Evolutionary conservation across 2,888 invertebrate genomes (phyloP).

Genomic region (Dendrolimus houi): DNA sequence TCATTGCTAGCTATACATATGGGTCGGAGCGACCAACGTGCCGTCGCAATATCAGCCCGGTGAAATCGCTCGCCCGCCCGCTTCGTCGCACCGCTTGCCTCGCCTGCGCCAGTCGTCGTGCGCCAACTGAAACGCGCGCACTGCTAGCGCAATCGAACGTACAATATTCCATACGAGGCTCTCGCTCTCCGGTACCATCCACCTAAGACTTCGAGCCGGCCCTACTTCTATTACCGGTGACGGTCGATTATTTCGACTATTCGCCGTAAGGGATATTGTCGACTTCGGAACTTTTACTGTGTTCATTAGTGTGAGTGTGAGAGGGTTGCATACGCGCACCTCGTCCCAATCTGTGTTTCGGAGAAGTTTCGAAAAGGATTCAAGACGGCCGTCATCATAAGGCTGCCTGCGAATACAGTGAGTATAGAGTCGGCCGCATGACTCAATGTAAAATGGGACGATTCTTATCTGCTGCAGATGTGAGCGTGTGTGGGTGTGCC

Average conservation of each 20-base stretch:
- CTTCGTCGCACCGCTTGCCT: conserved; percentile 67
- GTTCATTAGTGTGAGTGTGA: conserved; percentile 33
- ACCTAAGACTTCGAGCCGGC: conserved; percentile 32
- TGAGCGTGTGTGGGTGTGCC: conserved; percentile 46
- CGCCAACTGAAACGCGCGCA: conserved; percentile 76
- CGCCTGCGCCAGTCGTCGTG: conserved; percentile 74
- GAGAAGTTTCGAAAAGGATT: conserved; percentile 53
- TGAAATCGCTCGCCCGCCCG: conserved; percentile 75
- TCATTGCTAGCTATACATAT: conserved; percentile 60
- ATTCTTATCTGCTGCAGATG: conserved; percentile 63
- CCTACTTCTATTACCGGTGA: conserved; percentile 35
- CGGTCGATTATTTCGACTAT: conserved; percentile 36
- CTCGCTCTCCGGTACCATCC: conserved; percentile 45
- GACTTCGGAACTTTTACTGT: conserved; percentile 22
- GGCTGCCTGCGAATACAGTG: conserved; percentile 73
- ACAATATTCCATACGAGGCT: conserved; percentile 52
- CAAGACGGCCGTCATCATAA: conserved; percentile 74
- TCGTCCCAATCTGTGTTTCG: conserved; percentile 50
- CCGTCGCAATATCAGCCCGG: conserved; percentile 74
- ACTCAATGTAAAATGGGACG: conserved; percentile 74
- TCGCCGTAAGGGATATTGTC: conserved; percentile 29
- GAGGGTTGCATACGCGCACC: conserved; percentile 55
- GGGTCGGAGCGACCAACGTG: conserved; percentile 61
- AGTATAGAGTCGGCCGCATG: conserved; percentile 64
- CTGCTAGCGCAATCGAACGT: conserved; percentile 69